These are phyloP conservation scores for Gastracanthus pulcherrimus DNA, from an alignment of 2,888 invertebrate species.

Conservation along the genomic window DNA sequence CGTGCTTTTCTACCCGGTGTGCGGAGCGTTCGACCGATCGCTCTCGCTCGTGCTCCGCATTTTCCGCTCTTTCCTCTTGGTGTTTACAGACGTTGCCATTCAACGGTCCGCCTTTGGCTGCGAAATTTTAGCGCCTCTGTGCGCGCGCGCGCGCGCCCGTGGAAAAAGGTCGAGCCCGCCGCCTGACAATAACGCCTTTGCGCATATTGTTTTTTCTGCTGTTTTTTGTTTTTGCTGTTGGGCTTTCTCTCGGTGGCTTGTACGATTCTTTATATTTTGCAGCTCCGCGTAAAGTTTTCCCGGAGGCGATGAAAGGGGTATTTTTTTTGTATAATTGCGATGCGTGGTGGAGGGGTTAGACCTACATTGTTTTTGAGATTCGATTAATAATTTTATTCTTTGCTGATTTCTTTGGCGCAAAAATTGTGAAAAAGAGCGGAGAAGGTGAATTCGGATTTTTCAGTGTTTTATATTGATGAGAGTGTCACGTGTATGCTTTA, in stretches of 20 bases:
- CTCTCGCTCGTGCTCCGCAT: background rate
- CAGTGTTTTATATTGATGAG: no score
- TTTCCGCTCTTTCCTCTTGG: background rate
- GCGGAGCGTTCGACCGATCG: slow-evolving; percentile 4
- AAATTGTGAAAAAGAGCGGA: no score
- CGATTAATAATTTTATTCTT: no score
- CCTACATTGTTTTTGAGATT: no score
- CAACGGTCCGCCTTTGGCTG: background rate
- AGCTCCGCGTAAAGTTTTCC: background rate
- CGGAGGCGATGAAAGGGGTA: no score
- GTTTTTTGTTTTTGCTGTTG: no score
- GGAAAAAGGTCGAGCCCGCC: background rate
- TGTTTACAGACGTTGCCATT: background rate
- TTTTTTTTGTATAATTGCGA: no score
- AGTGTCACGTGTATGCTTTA: no score
- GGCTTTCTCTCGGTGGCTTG: no score
- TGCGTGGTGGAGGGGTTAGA: no score
- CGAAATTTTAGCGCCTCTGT: background rate
- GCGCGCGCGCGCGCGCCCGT: background rate
- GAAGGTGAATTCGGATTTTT: no score
- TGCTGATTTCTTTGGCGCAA: no score
- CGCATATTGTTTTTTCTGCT: background rate
- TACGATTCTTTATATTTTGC: background rate
- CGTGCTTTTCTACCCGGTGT: background rate
- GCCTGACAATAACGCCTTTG: background rate